A percentile compares a stretch with the other conserved stretches of the same genome.
Conservation (phyloP, 2,888 invertebrate genomes). For the Protophormia terraenovae region DNA sequence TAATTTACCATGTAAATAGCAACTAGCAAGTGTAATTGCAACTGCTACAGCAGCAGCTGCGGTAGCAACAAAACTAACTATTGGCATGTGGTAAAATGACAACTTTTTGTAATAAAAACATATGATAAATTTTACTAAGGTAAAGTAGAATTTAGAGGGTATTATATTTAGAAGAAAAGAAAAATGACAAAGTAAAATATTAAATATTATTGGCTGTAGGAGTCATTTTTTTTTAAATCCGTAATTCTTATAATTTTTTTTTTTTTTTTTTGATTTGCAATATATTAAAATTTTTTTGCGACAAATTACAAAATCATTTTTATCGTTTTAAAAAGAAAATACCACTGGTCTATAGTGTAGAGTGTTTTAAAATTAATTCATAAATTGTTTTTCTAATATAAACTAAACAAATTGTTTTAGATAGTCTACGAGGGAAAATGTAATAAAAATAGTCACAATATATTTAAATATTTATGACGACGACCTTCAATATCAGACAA, state of each 20-base stretch:
- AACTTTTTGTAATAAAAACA: background rate
- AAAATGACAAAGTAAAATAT: too few relatives aligned
- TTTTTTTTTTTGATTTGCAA: too few relatives aligned
- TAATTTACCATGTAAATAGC: constrained; percentile 15
- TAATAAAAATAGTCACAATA: constrained; percentile 6
- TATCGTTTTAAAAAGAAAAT: too few relatives aligned
- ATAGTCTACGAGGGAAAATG: background rate
- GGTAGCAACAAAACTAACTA: background rate
- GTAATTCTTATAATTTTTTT: too few relatives aligned
- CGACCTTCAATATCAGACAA: constrained; percentile 15
- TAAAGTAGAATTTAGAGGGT: background rate
- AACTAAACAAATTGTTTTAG: constrained; percentile 18
- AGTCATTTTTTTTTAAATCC: too few relatives aligned
- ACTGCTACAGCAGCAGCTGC: background rate
- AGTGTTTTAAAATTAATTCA: background rate
- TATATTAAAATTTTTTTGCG: too few relatives aligned
- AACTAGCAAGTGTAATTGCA: constrained; percentile 36
- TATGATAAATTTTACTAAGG: background rate
- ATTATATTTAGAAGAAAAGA: too few relatives aligned
- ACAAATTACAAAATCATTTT: too few relatives aligned
- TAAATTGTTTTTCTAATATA: background rate
- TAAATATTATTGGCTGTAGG: too few relatives aligned
- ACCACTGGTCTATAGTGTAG: background rate
- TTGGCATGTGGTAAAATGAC: constrained; percentile 16
- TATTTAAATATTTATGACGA: background rate